phyloP scores from a whole-genome alignment of 2,888 invertebrate species.

The Eubasilissa splendida region DNA sequence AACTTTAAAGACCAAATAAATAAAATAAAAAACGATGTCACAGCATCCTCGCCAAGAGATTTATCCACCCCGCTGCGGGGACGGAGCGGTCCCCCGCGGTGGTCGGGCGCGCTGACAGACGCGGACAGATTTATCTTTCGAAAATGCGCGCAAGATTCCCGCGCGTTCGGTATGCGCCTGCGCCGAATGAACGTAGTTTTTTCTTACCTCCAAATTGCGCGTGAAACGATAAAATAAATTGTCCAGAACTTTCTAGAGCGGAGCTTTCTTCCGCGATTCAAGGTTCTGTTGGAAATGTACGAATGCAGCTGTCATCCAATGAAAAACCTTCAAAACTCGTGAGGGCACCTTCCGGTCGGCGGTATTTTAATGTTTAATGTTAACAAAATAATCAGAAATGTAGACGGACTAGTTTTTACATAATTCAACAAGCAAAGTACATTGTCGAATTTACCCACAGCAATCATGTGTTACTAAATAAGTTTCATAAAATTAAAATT shows the following conservation, averaged over 20 bases:
- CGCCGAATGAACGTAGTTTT: not conserved
- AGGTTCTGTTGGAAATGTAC: not conserved
- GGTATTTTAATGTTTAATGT: too few species aligned
- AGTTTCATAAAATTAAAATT: too few species aligned
- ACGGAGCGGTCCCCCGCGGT: constrained; percentile 23
- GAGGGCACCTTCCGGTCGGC: too few species aligned
- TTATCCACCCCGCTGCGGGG: constrained; percentile 30
- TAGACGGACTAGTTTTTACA: too few species aligned
- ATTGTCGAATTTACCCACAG: too few species aligned
- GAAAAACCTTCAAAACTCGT: too few species aligned
- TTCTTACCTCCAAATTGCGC: constrained; percentile 20
- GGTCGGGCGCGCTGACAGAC: constrained; percentile 39
- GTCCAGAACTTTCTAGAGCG: constrained; percentile 21
- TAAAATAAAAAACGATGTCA: not conserved
- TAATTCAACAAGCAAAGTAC: too few species aligned
- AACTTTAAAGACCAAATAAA: too few species aligned
- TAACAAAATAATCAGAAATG: too few species aligned
- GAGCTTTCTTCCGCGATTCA: constrained; percentile 3
- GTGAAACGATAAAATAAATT: constrained; percentile 40
- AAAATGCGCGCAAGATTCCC: constrained; percentile 42
- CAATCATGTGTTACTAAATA: too few species aligned
- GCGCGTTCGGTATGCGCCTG: constrained; percentile 20
- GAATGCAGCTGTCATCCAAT: not conserved
- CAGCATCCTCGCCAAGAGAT: constrained; percentile 11
- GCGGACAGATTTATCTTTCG: constrained; percentile 49